Evolutionary conservation across 2,113 vertebrate genomes (phyloP).

Genomic region (Mugil cephalus): DNA sequence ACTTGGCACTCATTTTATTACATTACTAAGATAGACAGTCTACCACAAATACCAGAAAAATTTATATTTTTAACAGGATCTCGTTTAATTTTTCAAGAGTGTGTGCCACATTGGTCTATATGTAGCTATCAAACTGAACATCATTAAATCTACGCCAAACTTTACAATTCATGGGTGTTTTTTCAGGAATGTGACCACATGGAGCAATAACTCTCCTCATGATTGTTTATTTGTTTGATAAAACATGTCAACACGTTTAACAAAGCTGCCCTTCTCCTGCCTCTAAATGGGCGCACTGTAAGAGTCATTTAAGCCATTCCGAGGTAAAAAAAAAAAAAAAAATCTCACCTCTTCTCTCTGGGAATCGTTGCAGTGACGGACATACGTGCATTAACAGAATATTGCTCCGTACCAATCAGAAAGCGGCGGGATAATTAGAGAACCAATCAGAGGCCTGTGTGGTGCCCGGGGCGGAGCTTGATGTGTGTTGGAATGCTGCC

Average conservation of each 20-base stretch:
- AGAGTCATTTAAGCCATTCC: constrained; percentile 76
- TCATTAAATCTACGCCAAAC: constrained; percentile 21
- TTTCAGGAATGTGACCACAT: constrained; percentile 56
- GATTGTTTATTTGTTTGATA: constrained; percentile 84
- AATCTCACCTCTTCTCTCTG: constrained; percentile 79
- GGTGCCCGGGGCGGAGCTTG: constrained; percentile 45
- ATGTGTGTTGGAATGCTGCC: constrained; percentile 74
- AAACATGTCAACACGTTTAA: constrained; percentile 77
- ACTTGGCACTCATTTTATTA: too few relatives aligned
- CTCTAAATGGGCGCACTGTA: constrained; percentile 79
- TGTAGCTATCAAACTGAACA: not conserved
- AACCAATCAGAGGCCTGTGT: constrained; percentile 62
- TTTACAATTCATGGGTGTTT: constrained; percentile 25
- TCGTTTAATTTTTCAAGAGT: not conserved
- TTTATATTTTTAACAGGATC: not conserved
- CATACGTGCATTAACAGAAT: constrained; percentile 57
- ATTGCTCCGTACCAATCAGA: constrained; percentile 51
- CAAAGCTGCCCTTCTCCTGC: constrained; percentile 78
- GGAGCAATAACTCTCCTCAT: constrained; percentile 67
- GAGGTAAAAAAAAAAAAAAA: too few relatives aligned
- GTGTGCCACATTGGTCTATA: not conserved
- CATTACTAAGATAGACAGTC: too few relatives aligned
- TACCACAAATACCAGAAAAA: too few relatives aligned
- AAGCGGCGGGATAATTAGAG: constrained; percentile 38
- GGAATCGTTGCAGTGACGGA: constrained; percentile 69